phyloP scores from a whole-genome alignment of 2,888 invertebrate species.

The Ariolimax columbianus region DNA sequence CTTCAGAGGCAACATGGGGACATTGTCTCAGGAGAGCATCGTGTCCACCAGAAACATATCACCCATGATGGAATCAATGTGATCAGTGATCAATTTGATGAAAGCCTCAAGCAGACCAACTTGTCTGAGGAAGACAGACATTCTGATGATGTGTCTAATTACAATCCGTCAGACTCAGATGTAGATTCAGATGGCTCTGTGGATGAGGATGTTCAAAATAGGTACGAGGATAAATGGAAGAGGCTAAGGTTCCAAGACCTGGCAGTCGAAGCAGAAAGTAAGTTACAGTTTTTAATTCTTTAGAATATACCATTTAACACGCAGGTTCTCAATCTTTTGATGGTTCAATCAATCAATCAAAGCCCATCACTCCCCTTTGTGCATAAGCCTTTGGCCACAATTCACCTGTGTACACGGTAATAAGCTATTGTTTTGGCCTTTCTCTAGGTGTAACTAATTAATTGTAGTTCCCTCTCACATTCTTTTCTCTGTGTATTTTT shows the following conservation, averaged over 20 bases:
- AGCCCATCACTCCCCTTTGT: no score
- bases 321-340: no score
- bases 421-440: no score
- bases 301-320: no score
- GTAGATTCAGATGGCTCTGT: constrained; percentile 46
- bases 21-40: background rate
- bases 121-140: constrained; percentile 44
- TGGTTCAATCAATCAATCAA: no score
- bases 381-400: no score
- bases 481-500: no score
- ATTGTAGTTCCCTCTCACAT: no score
- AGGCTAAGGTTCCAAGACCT: constrained; percentile 41
- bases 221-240: constrained; percentile 45
- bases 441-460: no score
- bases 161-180: constrained; percentile 56
- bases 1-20: background rate
- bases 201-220: constrained; percentile 6
- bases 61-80: background rate
- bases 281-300: background rate
- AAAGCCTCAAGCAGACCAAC: constrained; percentile 39
- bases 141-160: constrained; percentile 53
- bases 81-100: constrained; percentile 14
- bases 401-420: no score
- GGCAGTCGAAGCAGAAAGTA: background rate
- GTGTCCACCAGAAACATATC: background rate